phyloP scores from a whole-genome alignment of 2,113 vertebrate species.

The Cebus imitator region DNA sequence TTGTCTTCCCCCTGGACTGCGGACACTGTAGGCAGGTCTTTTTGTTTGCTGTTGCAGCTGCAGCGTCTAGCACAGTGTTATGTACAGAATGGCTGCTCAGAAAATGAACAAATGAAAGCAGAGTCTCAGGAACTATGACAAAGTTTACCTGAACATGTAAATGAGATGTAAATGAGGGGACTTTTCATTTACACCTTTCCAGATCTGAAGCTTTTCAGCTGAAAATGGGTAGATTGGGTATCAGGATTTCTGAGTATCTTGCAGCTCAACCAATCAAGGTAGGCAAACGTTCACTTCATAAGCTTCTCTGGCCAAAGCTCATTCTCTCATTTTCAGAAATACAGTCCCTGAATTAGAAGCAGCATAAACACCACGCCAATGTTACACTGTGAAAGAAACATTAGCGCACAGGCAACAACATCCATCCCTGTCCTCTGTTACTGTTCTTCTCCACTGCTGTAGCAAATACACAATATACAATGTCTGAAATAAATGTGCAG shows the following conservation, averaged over 20 bases:
- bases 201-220: not conserved
- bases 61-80: too few relatives aligned
- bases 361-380: not conserved
- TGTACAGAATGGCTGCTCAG: not conserved
- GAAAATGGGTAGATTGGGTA: not conserved
- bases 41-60: not conserved
- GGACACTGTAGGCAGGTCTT: not conserved
- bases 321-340: not conserved
- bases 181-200: not conserved
- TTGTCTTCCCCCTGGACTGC: not conserved
- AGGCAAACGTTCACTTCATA: not conserved
- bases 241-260: constrained; percentile 1
- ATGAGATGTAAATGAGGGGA: not conserved
- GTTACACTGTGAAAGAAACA: not conserved
- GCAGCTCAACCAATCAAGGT: not conserved
- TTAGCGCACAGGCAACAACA: not conserved
- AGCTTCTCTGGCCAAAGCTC: not conserved
- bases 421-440: not conserved
- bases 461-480: not conserved
- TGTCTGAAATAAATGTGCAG: not conserved
- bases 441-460: not conserved
- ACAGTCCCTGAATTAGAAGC: not conserved
- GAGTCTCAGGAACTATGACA: not conserved
- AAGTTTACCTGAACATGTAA: not conserved
- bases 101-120: not conserved